These are phyloP conservation scores for Torymus aiolomorphi DNA, from an alignment of 2,888 invertebrate species.

Conservation along the genomic window DNA sequence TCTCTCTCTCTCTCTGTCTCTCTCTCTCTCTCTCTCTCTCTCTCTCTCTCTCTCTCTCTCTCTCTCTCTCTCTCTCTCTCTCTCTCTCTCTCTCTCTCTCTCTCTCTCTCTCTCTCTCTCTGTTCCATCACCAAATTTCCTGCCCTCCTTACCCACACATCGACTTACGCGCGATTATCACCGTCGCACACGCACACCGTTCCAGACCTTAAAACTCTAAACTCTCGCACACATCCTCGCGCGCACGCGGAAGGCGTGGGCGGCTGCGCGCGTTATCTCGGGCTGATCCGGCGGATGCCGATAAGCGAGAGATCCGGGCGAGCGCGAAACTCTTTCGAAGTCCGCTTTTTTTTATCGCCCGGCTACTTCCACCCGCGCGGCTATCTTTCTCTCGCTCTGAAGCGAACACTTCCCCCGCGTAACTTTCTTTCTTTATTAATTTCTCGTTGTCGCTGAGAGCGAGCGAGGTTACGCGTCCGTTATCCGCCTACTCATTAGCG, in stretches of 20 bases:
- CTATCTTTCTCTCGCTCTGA: conserved; percentile 26
- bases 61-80: too few relatives aligned
- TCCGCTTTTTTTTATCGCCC: conserved; percentile 62
- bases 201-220: too few relatives aligned
- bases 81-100: too few relatives aligned
- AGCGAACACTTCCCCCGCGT: conserved; percentile 45
- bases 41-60: too few relatives aligned
- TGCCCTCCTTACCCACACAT: too few relatives aligned
- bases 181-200: too few relatives aligned
- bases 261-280: conserved; percentile 64
- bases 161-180: too few relatives aligned
- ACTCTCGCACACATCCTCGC: neutral
- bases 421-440: conserved; percentile 56
- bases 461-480: neutral
- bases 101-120: too few relatives aligned
- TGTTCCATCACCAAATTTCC: too few relatives aligned
- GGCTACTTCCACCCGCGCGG: conserved; percentile 51
- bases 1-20: too few relatives aligned
- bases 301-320: conserved; percentile 65
- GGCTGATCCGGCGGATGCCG: conserved; percentile 75
- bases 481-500: conserved; percentile 29
- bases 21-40: too few relatives aligned
- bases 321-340: conserved; percentile 71
- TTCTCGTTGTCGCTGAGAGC: conserved; percentile 37
- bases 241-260: conserved; percentile 72